Evolutionary conservation across 2,888 invertebrate genomes (phyloP).

Genomic region (Aleiodes alternator): DNA sequence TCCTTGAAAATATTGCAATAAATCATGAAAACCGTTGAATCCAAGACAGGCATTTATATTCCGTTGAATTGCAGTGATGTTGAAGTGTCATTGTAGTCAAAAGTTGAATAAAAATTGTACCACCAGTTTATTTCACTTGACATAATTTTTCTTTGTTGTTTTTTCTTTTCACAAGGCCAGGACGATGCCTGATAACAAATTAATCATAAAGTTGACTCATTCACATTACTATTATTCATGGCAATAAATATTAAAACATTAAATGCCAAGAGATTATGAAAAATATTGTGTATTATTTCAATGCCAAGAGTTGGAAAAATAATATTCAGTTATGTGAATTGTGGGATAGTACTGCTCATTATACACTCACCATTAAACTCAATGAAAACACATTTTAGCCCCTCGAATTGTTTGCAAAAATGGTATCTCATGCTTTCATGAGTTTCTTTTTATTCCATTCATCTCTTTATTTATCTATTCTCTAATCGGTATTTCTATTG

Average conservation of each 20-base stretch:
- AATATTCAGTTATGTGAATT: conserved; percentile 3
- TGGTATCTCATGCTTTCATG: conserved; percentile 14
- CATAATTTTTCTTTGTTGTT: too few species aligned
- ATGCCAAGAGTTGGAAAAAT: not conserved
- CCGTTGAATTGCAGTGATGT: conserved; percentile 10
- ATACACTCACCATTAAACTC: conserved; percentile 29
- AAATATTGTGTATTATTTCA: not conserved
- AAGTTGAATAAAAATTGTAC: conserved; percentile 23
- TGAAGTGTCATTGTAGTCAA: conserved; percentile 14
- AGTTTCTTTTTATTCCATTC: conserved; percentile 4
- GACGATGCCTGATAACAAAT: conserved; percentile 12
- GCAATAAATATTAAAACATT: not conserved
- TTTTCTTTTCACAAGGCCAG: not conserved
- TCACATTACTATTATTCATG: not conserved
- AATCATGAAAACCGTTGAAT: conserved; percentile 19
- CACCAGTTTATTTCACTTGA: not conserved
- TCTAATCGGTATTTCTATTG: not conserved
- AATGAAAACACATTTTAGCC: conserved; percentile 15
- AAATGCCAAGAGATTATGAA: not conserved
- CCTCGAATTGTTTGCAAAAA: not conserved
- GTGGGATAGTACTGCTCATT: not conserved
- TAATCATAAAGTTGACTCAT: not conserved
- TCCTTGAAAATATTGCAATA: conserved; percentile 11
- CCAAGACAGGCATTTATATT: conserved; percentile 18
- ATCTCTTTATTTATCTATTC: conserved; percentile 1